Evolutionary conservation across 1,140 invertebrate genomes (phyloP).

Genomic region (Aphelinus atriplicis): DNA sequence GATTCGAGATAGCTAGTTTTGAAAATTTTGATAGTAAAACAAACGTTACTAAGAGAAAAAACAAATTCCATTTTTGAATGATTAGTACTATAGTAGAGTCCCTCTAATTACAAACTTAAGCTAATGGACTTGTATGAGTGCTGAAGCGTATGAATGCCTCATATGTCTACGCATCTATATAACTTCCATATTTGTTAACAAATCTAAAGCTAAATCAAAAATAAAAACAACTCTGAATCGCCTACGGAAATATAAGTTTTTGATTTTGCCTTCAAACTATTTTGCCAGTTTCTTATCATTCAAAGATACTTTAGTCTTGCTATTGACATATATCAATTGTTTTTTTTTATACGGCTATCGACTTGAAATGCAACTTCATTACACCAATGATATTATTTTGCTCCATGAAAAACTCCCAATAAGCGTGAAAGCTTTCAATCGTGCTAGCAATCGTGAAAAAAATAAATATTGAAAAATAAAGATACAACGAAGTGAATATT

Average conservation of each 20-base stretch:
- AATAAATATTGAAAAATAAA: too few relatives aligned
- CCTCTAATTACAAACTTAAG: constrained; percentile 7
- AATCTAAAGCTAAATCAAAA: constrained; percentile 1
- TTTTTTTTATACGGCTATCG: constrained; percentile 10
- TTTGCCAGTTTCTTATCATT: constrained; percentile 11
- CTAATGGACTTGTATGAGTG: constrained; percentile 5
- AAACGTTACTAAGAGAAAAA: too few relatives aligned
- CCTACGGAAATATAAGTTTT: not conserved
- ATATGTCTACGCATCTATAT: not conserved
- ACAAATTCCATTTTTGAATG: constrained; percentile 13
- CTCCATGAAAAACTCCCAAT: constrained; percentile 14
- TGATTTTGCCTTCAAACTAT: constrained; percentile 18
- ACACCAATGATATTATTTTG: constrained; percentile 2
- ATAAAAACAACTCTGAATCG: constrained; percentile 17
- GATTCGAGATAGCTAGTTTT: too few relatives aligned
- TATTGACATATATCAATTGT: constrained; percentile 26
- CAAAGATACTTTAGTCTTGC: constrained; percentile 4
- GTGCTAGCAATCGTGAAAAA: too few relatives aligned
- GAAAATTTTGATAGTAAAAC: too few relatives aligned
- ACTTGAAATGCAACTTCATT: constrained; percentile 21
- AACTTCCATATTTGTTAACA: not conserved
- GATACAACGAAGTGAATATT: too few relatives aligned
- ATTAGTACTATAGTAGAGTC: constrained; percentile 3
- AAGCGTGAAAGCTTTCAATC: not conserved
- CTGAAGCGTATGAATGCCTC: constrained; percentile 8